Base-by-base conservation (phyloP, 2,113 vertebrate genomes). In the Neodontobutis hainanensis region DNA sequence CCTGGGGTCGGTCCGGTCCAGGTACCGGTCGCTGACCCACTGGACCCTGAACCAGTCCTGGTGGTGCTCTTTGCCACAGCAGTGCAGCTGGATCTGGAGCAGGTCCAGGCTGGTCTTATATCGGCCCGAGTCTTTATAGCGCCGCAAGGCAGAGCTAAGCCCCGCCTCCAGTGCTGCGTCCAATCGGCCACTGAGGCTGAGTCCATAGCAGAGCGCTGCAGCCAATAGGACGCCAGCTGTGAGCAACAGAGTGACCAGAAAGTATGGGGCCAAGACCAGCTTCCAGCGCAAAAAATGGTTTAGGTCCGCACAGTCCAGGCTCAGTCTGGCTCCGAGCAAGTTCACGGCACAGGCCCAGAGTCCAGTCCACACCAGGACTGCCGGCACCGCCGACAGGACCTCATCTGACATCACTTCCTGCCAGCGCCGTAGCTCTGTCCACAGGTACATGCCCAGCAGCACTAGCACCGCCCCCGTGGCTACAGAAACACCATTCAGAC, bases 11-110 rank as follows among this genome's bases (percentile, higher is more conserved):
- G 85, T 93, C 93, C 95, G 92, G 81, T 97, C 93, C 85, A 96
- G 89, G 34, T 95, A 96, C 11, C 92, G 93, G 67, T 68, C 78
- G 74, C 93, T 94, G 73, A 96, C 88, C 95, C 95, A 97, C 90
- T 97, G 95, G 73, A 96, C 88, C 81, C 94, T 89, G 89, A 96
- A 95, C 95, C 95, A 97, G 85, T 97, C 95, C 58, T 86, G 89
- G 75, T 93, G 93, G 11, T 93, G 94, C 4, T 87, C 89, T 73
- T 95, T 96, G 35, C 95, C 95, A 58, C 95, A 97, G 85, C 95
- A 96, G 0, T 86, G 93, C 82, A 96, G 94, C 70, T 92, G 88
- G 46, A 95, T 94, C 85, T 97, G 95, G 76, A 97, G 80, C 74
- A 93, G 38, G 82, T 97, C 95, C 73, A 97, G 64, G 0, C 87